A percentile compares a stretch with the other conserved stretches of the same genome.
These are phyloP conservation scores for Corythornis cristatus DNA, from an alignment of 2,113 vertebrate species.

Conservation along the genomic window DNA sequence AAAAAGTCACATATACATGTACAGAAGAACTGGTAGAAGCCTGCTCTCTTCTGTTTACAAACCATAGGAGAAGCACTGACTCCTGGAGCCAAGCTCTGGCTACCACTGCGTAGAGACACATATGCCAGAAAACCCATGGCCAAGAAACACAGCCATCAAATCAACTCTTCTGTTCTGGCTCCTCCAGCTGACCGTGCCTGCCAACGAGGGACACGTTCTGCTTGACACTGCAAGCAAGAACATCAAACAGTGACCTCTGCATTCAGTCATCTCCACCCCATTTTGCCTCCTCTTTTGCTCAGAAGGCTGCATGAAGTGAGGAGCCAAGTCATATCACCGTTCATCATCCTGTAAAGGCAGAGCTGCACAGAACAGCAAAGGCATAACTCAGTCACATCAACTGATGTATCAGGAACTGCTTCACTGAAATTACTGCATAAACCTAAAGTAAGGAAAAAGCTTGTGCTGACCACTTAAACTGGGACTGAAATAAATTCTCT, in stretches of 20 bases:
- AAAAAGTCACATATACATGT: not conserved
- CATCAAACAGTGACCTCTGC: not conserved
- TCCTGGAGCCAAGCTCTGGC: slow-evolving; percentile 53
- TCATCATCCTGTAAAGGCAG: accelerated
- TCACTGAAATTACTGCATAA: not conserved
- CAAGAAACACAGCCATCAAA: not conserved
- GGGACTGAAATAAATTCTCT: not conserved
- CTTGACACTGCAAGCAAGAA: not conserved
- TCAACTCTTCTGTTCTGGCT: not conserved
- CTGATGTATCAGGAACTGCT: not conserved
- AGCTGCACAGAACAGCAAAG: not conserved
- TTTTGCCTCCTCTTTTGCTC: not conserved
- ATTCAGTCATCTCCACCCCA: not conserved
- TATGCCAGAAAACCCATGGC: slow-evolving; percentile 3
- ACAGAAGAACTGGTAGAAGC: slow-evolving; percentile 4
- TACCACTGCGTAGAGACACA: not conserved
- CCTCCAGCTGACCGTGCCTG: not conserved
- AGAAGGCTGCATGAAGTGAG: not conserved
- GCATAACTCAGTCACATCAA: too few species aligned
- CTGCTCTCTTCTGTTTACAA: not conserved
- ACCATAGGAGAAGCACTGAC: slow-evolving; percentile 29
- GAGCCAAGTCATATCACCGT: not conserved
- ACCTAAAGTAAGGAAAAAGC: not conserved
- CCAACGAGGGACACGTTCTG: not conserved
- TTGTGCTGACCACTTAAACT: not conserved